Percentiles rank a stretch among this genome's conserved stretches.
Evolutionary conservation across 2,797 vertebrate species (phyloP).

Genomic region (Enteromius paludinosus): DNA sequence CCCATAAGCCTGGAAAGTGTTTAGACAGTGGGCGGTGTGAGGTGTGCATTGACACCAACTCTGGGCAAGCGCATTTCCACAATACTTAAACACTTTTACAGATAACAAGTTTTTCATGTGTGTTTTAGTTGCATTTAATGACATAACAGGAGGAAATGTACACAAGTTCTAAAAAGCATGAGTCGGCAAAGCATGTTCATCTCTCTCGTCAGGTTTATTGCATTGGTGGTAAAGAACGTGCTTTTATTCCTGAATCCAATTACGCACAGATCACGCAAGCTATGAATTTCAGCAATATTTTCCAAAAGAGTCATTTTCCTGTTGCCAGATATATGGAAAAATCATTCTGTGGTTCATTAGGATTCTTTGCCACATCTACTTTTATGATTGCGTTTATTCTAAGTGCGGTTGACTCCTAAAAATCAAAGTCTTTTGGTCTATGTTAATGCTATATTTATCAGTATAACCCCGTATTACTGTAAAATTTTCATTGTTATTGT

Average conservation of each 20-base stretch:
- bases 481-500: constrained; percentile 37
- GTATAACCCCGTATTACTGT: constrained; percentile 34
- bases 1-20: constrained; percentile 55
- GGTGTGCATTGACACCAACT: constrained; percentile 44
- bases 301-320: constrained; percentile 38
- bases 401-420: constrained; percentile 33
- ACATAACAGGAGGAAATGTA: constrained; percentile 3
- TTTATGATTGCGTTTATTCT: constrained; percentile 44
- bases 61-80: constrained; percentile 30
- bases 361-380: constrained; percentile 49
- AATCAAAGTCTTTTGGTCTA: constrained; percentile 41
- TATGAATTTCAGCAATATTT: constrained; percentile 37
- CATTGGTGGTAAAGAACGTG: constrained; percentile 14
- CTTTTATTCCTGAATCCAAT: constrained; percentile 49
- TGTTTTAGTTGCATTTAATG: constrained; percentile 41
- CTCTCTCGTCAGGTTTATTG: constrained; percentile 16
- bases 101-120: constrained; percentile 38
- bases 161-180: background rate
- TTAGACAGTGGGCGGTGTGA: constrained; percentile 52
- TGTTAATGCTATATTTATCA: constrained; percentile 46
- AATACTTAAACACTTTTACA: constrained; percentile 58
- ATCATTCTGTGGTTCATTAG: constrained; percentile 59
- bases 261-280: constrained; percentile 37
- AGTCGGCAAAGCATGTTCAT: background rate
- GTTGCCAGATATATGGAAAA: constrained; percentile 51